A percentile compares a stretch with the other conserved stretches of the same genome.
Conservation (phyloP, 2,113 vertebrate genomes). For the Scartelaos histophorus region DNA sequence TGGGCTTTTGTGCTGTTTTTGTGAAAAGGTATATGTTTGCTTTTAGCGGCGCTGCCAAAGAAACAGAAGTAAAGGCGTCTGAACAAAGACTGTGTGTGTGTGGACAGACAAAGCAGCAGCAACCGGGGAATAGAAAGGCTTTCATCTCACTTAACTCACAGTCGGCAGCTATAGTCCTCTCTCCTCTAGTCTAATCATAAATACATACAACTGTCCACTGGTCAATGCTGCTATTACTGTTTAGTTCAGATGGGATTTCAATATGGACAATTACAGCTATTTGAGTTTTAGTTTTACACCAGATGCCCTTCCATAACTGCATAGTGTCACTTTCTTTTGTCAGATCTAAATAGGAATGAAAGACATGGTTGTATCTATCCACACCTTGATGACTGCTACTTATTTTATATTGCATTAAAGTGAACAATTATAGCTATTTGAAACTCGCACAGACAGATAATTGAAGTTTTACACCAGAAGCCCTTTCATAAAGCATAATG, state of each 20-base stretch:
- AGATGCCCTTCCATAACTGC: neutral
- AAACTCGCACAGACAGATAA: neutral
- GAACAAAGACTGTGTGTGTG: conserved; percentile 4
- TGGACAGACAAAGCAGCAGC: neutral
- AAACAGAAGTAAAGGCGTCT: neutral
- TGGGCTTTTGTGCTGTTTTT: neutral
- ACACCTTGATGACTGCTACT: too few species aligned
- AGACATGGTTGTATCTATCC: neutral
- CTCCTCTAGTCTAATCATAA: neutral
- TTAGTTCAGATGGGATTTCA: neutral
- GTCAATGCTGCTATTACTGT: neutral
- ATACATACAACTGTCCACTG: neutral
- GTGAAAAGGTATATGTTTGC: neutral
- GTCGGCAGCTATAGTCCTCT: neutral
- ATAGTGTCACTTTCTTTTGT: neutral
- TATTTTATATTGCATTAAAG: neutral
- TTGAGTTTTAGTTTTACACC: neutral
- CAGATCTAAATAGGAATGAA: neutral
- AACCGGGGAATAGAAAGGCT: neutral
- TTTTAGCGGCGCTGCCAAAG: neutral
- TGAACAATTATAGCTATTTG: neutral
- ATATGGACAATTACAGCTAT: neutral
- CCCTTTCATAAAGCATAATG: neutral
- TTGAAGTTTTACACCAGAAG: neutral
- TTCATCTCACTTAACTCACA: conserved; percentile 3